Percentiles rank a stretch among this genome's conserved stretches.
Conservation (phyloP, 2,888 invertebrate species). For the Thereva nobilitata region DNA sequence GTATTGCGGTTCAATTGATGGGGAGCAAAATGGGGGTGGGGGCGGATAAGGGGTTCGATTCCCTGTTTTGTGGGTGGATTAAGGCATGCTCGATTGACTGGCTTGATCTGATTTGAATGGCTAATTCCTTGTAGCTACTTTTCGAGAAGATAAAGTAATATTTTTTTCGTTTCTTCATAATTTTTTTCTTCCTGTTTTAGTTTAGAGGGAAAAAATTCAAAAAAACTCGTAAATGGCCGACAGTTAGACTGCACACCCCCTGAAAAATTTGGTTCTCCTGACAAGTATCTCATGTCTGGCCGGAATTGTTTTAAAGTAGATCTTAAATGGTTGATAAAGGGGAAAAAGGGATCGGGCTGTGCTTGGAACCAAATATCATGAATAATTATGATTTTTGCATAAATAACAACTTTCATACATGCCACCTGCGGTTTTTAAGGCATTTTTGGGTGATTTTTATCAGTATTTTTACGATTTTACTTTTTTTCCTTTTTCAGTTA, state of each 20-base stretch:
- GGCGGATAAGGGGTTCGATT: slow-evolving; percentile 12
- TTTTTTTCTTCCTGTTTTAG: neutral
- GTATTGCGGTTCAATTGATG: slow-evolving; percentile 10
- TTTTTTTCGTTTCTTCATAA: slow-evolving; percentile 1
- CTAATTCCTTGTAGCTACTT: slow-evolving; percentile 23
- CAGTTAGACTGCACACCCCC: slow-evolving; percentile 4
- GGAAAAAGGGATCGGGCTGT: slow-evolving; percentile 24
- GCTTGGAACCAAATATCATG: slow-evolving; percentile 22
- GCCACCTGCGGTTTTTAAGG: slow-evolving; percentile 16
- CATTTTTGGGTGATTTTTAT: too few relatives aligned
- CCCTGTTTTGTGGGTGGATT: slow-evolving; percentile 32
- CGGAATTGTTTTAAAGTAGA: slow-evolving; percentile 27
- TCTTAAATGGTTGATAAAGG: slow-evolving; percentile 23
- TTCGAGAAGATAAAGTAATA: slow-evolving; percentile 11
- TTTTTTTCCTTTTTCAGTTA: too few relatives aligned
- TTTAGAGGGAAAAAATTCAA: neutral
- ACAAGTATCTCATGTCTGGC: slow-evolving; percentile 17
- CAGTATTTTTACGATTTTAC: too few relatives aligned
- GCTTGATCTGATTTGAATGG: slow-evolving; percentile 36
- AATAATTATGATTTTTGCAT: slow-evolving; percentile 13
- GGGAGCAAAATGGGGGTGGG: neutral
- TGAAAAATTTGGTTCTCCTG: slow-evolving; percentile 17
- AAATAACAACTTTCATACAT: slow-evolving; percentile 30
- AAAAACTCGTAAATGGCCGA: neutral
- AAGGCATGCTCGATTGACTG: slow-evolving; percentile 35